Conservation (phyloP, 30 jellyfish, hydroid and myxozoan genomes). For the Rhopilema esculentum region DNA sequence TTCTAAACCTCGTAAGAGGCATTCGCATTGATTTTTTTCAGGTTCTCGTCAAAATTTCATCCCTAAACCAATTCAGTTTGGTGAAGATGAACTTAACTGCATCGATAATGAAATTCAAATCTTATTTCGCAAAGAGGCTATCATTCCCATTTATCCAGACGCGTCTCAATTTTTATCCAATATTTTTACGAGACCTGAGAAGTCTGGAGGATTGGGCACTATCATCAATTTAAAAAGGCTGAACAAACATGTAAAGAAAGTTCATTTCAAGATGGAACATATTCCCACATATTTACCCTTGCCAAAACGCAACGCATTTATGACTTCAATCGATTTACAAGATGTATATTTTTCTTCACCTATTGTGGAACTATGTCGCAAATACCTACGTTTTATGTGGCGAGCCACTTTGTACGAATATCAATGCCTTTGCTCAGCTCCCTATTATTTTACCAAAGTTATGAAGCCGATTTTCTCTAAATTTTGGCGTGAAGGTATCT, state of each 20-base stretch:
- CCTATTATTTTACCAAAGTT: conserved; percentile 12
- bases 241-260: neutral
- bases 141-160: neutral
- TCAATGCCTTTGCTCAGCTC: conserved; percentile 21
- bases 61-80: conserved; percentile 1
- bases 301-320: neutral
- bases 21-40: neutral
- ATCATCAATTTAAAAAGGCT: conserved; percentile 1
- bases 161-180: conserved; percentile 1
- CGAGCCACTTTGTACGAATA: neutral
- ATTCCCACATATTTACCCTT: neutral
- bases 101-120: conserved; percentile 13
- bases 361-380: neutral
- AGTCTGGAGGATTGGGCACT: conserved; percentile 5
- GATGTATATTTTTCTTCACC: neutral
- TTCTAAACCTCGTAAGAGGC: conserved; percentile 3
- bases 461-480: too few species aligned
- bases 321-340: conserved; percentile 1
- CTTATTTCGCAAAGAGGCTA: conserved; percentile 7
- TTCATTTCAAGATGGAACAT: conserved; percentile 10
- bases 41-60: neutral
- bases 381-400: conserved; percentile 11
- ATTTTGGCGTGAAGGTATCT: conserved; percentile 4
- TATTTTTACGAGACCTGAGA: conserved; percentile 13
- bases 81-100: neutral